Evolutionary conservation across 2,113 vertebrate species (phyloP).

Genomic region (Elgaria multicarinata): DNA sequence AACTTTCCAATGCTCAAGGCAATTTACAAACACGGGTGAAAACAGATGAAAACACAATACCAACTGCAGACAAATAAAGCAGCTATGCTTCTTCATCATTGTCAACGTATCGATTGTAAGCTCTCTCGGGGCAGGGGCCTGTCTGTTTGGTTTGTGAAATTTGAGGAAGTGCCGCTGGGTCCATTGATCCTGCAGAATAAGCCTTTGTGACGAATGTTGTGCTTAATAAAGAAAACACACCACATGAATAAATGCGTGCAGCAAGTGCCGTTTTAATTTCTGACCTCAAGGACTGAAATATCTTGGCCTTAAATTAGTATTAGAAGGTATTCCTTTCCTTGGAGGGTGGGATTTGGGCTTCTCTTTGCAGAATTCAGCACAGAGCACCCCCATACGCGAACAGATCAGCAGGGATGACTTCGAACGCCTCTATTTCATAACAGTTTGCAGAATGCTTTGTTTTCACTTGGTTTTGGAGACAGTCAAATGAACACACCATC

Average conservation of each 20-base stretch:
- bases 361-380: not conserved
- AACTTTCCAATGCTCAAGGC: too few relatives aligned
- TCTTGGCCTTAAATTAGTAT: not conserved
- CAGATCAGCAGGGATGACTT: not conserved
- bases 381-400: not conserved
- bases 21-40: too few relatives aligned
- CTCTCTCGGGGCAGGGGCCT: not conserved
- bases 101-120: not conserved
- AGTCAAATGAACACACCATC: not conserved
- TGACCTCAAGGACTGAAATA: not conserved
- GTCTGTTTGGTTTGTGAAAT: not conserved
- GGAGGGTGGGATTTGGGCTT: too few relatives aligned
- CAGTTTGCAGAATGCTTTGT: not conserved
- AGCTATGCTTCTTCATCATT: not conserved
- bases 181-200: not conserved
- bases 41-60: too few relatives aligned
- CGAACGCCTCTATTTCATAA: not conserved
- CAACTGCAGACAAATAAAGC: too few relatives aligned
- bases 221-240: not conserved
- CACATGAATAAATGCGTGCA: not conserved
- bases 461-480: not conserved
- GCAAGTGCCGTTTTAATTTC: too few relatives aligned
- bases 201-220: too few relatives aligned
- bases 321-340: not conserved
- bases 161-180: not conserved